Conservation (phyloP, 2,113 vertebrate genomes). For the Sturnus vulgaris region DNA sequence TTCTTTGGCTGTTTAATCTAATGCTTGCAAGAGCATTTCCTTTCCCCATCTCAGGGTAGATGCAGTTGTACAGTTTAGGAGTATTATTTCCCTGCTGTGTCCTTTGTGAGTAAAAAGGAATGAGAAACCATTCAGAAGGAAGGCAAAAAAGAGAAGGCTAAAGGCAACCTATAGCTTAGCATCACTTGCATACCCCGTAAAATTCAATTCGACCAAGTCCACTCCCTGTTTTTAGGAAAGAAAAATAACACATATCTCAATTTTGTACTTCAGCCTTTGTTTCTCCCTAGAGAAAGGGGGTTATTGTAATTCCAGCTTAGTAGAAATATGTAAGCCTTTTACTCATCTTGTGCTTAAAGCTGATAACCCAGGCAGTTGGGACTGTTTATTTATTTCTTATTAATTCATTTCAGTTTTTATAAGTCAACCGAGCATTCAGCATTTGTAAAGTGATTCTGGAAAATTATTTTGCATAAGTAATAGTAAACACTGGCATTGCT, state of each 20-base stretch:
- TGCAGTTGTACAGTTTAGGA: background rate
- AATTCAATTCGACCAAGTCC: background rate
- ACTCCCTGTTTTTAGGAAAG: constrained; percentile 18
- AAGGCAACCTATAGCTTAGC: background rate
- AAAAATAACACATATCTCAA: constrained; percentile 59
- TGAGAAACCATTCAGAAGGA: background rate
- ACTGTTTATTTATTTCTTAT: constrained; percentile 73
- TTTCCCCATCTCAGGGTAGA: background rate
- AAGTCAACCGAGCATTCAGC: constrained; percentile 71
- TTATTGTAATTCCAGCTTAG: constrained; percentile 72
- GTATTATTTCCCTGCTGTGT: background rate
- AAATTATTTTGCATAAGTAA: constrained; percentile 77
- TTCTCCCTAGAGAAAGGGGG: constrained; percentile 33
- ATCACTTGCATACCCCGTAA: background rate
- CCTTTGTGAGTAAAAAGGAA: background rate
- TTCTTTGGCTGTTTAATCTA: background rate
- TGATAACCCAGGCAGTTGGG: constrained; percentile 64
- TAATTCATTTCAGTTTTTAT: constrained; percentile 72
- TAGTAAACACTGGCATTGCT: constrained; percentile 72
- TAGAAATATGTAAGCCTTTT: constrained; percentile 61
- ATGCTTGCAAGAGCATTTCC: background rate
- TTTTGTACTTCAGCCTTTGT: constrained; percentile 49
- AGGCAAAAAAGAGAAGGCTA: background rate
- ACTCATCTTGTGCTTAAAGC: constrained; percentile 62
- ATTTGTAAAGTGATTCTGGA: constrained; percentile 75